Base-by-base conservation (phyloP, 2,113 vertebrate species). In the Cheirogaleus medius region DNA sequence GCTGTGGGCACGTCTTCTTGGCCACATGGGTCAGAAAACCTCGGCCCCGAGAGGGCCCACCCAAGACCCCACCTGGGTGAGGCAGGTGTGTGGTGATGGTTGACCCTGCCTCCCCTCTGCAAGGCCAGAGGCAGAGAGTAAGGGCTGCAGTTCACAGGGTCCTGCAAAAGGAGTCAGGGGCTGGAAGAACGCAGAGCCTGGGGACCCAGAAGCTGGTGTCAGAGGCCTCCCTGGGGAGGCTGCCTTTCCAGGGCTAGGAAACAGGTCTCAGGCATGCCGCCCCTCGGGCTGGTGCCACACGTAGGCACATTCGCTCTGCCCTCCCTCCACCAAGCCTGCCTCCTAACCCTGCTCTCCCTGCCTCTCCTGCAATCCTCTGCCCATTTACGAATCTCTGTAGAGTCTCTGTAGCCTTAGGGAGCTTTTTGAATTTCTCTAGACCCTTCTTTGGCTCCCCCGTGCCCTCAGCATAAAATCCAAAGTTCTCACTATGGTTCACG, bases 31-130 rank as follows among this genome's bases (percentile, higher is more conserved):
- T 34, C 17, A 34, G 76, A 94, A 84, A 18, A 8, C 32, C 4
- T 39, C 68, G n/a, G 56, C 32, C 13, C 10, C 2, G 2, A 29
- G 69, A 82, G 60, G 52, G 56, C 32, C 52, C 25, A 39, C 23
- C 32, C 34, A 8, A 54, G 25, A 9, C 63, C 68, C 32, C 13
- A 25, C 2, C 9, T 5, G 44, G 20, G 18, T 0, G 0, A 20
- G 37, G 25, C 58, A 81, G 15, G 39, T 39, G 4, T 32, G 52
- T 64, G 34, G 42, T 9, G 12, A 29, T 74, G 42, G n/a, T 1
- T 27, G 34, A 71, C 9, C 14, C 52, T 25, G 14, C 32, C 39
- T 39, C 42, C 14, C 49, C 17, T 29, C 69, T 20, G 34, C 0
- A 11, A 66, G 15, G 73, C 60, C 34, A 34, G 74, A 73, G 49